These are phyloP conservation scores for Erpobdella octoculata DNA, from an alignment of 2,888 invertebrate genomes.

Conservation along the genomic window DNA sequence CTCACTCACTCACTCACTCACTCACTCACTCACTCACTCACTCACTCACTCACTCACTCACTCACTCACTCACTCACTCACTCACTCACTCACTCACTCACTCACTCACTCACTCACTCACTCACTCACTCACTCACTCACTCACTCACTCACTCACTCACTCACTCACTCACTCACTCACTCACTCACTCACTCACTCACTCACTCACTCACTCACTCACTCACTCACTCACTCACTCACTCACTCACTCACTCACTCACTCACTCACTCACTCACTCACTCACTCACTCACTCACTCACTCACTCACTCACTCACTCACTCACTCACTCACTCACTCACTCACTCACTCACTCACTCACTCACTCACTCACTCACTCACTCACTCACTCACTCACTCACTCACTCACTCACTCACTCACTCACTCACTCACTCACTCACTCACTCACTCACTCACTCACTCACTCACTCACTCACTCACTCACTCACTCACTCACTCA, in stretches of 20 bases:
- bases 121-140: conserved; percentile 28
- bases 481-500: conserved; percentile 7
- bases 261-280: not conserved
- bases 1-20: conserved; percentile 16
- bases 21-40: conserved; percentile 12
- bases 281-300: conserved; percentile 3
- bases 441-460: not conserved
- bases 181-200: conserved; percentile 31
- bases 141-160: conserved; percentile 29
- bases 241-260: not conserved
- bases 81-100: conserved; percentile 29
- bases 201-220: conserved; percentile 18
- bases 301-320: conserved; percentile 3
- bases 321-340: conserved; percentile 5
- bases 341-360: not conserved
- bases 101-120: conserved; percentile 29
- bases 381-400: not conserved
- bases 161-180: conserved; percentile 28
- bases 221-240: conserved; percentile 1
- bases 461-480: not conserved
- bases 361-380: conserved; percentile 12
- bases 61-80: conserved; percentile 30
- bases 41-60: conserved; percentile 25
- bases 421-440: not conserved
- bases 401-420: conserved; percentile 21